Evolutionary conservation across 2,888 invertebrate species (phyloP).

Genomic region (Panzeria rudis): DNA sequence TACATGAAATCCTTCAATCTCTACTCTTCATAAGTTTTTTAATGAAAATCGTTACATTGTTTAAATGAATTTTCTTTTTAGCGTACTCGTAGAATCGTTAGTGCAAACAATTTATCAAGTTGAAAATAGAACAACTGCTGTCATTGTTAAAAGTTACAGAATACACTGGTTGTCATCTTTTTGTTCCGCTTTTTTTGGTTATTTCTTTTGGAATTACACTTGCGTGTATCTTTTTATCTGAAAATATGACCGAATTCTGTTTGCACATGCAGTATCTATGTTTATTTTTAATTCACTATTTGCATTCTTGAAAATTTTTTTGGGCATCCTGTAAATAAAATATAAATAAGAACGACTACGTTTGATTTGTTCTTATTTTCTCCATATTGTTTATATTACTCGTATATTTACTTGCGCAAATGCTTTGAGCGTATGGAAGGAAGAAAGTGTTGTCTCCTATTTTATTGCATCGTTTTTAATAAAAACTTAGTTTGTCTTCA

Average conservation of each 20-base stretch:
- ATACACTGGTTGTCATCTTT: neutral
- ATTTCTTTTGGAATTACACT: neutral
- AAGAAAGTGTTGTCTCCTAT: neutral
- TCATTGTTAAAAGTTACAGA: no score
- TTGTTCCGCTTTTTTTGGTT: neutral
- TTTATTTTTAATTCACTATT: neutral
- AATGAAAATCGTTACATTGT: no score
- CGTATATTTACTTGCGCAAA: slow-evolving; percentile 10
- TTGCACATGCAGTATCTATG: neutral
- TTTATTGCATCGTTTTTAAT: neutral
- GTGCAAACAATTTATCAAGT: no score
- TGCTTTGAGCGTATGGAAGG: neutral
- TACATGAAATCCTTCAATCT: no score
- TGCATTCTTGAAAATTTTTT: slow-evolving; percentile 31
- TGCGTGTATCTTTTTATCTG: neutral
- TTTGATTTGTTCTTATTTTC: slow-evolving; percentile 6
- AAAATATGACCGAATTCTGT: neutral
- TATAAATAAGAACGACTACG: neutral
- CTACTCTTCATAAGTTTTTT: no score
- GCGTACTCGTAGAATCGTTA: no score
- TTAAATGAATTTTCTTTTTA: no score
- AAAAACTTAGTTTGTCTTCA: slow-evolving; percentile 40
- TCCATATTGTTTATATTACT: neutral
- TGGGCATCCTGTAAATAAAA: neutral
- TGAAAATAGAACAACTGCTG: no score